Evolutionary conservation across 2,888 invertebrate species (phyloP), one percentile per base, ranked within the genome.

Genomic region (Tetranychus piercei): DNA sequence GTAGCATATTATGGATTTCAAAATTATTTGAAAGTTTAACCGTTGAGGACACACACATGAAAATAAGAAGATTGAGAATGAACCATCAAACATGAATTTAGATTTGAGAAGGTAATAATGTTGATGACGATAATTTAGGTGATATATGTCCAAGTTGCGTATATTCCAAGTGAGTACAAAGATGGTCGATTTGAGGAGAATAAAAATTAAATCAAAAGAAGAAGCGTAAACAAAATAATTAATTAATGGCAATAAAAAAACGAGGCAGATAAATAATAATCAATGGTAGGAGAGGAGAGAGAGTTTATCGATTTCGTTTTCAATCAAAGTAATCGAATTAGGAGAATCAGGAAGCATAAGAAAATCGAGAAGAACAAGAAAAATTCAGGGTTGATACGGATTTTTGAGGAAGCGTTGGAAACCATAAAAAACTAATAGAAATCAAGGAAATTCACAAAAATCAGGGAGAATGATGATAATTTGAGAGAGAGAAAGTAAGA

Each of bases 401-500:
- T 55, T 55, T 55, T 55, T 15, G 55, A 55, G 55, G 55, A 55
- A 55, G 55, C 55, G 15, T 55, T 55, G 15, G 55, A 55, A 15
- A 55, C 55, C 55, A 55, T 55, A 55, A 55, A 55, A 55, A 15
- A 9, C 15, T 34, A 34, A 34, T 9, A 55, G 55, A 55, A 55
- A 55, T 55, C 55, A 55, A 55, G 55, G 55, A 55, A 55, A 55
- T 55, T 55, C 9, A 55, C 55, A 15, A 55, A 55, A 55, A 55
- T 55, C 55, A 55, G 55, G 55, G 55, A 55, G 55, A 55, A 55
- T 15, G 55, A 5, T 55, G 15, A 55, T 55, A 55, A 55, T 55
- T 22, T 11, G 23, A 69, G 69, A 69, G 22, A 69, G 69, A 69
- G 69, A 20, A 20, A 69, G 69, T 5, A 22, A 69, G 69, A 69